These are phyloP conservation scores for Rhopalosiphum maidis DNA, from an alignment of 1,140 invertebrate genomes.

Conservation along the genomic window DNA sequence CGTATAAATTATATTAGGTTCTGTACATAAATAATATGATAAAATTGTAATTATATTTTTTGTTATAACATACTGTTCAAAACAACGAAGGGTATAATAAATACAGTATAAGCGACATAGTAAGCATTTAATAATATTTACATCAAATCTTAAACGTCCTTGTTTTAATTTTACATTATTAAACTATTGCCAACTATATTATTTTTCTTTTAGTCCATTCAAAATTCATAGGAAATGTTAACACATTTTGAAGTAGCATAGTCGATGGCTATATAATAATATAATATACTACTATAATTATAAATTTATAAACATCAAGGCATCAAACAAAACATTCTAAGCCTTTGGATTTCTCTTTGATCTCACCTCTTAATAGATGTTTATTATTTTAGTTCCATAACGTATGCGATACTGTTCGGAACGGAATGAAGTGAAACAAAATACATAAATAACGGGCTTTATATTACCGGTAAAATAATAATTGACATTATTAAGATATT, in stretches of 20 bases:
- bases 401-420: not conserved
- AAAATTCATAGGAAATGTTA: not conserved
- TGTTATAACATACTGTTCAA: not conserved
- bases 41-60: not conserved
- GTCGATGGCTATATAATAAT: not conserved
- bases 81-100: not conserved
- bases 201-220: not conserved
- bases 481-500: not conserved
- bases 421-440: not conserved
- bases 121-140: not conserved
- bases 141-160: constrained; percentile 2
- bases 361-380: not conserved
- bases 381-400: not conserved
- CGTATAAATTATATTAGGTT: not conserved
- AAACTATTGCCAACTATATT: not conserved
- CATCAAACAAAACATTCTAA: not conserved
- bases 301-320: not conserved
- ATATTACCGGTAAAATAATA: not conserved
- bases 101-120: not conserved
- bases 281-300: not conserved
- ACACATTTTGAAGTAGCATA: not conserved
- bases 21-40: not conserved
- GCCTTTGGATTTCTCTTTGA: not conserved
- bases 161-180: constrained; percentile 20
- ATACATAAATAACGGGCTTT: not conserved